Evolutionary conservation across 2,113 vertebrate species (phyloP).

Genomic region (Athene noctua): DNA sequence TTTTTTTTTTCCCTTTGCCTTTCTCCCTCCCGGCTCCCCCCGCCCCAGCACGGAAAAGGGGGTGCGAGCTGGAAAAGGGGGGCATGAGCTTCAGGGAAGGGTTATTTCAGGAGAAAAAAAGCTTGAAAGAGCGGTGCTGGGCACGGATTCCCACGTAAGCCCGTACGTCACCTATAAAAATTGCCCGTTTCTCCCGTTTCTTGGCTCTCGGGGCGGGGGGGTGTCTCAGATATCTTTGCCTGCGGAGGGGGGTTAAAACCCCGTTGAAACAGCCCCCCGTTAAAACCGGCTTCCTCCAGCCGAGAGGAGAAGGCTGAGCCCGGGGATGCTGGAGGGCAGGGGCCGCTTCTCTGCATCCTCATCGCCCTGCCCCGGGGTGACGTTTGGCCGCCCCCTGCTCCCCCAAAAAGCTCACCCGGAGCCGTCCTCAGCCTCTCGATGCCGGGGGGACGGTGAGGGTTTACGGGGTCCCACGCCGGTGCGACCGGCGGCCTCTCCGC

Average conservation of each 20-base stretch:
- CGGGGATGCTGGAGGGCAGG: background rate
- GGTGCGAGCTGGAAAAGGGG: background rate
- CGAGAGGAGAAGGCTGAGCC: background rate
- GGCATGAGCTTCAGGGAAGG: conserved; percentile 2
- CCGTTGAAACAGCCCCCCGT: background rate
- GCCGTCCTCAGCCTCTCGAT: background rate
- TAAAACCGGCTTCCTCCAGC: background rate
- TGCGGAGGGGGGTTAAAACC: background rate
- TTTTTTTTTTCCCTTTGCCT: background rate
- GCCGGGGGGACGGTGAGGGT: background rate
- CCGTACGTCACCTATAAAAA: conserved; percentile 72
- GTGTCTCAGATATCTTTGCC: background rate
- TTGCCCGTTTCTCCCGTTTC: background rate
- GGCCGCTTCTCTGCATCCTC: background rate
- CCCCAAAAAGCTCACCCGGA: background rate
- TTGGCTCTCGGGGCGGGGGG: background rate
- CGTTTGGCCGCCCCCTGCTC: background rate
- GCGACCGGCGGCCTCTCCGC: too few species aligned
- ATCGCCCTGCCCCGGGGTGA: background rate
- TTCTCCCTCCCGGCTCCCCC: background rate
- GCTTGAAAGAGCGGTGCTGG: conserved; percentile 45
- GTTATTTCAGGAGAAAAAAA: conserved; percentile 54
- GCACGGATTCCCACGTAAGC: conserved; percentile 64
- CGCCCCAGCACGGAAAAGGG: background rate
- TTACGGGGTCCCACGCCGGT: background rate